A percentile compares a stretch with the other conserved stretches of the same genome.
These are phyloP conservation scores for Hycleus phaleratus DNA, from an alignment of 1,140 invertebrate species.

Conservation along the genomic window DNA sequence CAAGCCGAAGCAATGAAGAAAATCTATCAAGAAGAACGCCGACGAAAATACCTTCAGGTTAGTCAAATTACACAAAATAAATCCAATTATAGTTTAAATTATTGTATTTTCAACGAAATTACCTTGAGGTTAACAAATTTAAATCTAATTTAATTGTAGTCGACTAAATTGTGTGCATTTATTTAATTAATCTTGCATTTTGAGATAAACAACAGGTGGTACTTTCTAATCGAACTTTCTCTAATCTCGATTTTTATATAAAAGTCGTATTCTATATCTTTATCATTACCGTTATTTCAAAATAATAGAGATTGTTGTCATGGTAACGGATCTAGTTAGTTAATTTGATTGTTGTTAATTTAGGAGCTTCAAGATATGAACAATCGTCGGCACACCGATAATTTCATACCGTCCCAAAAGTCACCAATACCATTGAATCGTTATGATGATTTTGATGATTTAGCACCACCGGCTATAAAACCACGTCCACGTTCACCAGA, in stretches of 20 bases:
- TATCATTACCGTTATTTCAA: too few species aligned
- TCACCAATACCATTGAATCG: slow-evolving; percentile 86
- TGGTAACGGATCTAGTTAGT: background rate
- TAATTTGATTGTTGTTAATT: background rate
- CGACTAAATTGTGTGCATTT: too few species aligned
- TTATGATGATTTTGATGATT: slow-evolving; percentile 78
- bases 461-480: slow-evolving; percentile 43
- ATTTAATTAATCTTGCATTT: too few species aligned
- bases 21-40: slow-evolving; percentile 78
- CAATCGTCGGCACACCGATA: slow-evolving; percentile 81
- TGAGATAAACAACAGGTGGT: too few species aligned
- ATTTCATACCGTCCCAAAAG: slow-evolving; percentile 87
- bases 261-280: too few species aligned
- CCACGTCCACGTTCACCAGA: slow-evolving; percentile 52
- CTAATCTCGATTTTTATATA: too few species aligned
- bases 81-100: too few species aligned
- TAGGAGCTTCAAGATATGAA: slow-evolving; percentile 85
- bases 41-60: slow-evolving; percentile 77
- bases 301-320: too few species aligned
- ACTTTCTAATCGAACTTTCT: too few species aligned
- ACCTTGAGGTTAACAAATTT: too few species aligned
- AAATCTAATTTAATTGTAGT: too few species aligned
- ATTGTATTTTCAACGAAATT: too few species aligned
- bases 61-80: slow-evolving; percentile 28
- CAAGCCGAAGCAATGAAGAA: slow-evolving; percentile 86